These are phyloP conservation scores for Hypselothyrea guttata DNA, from an alignment of 2,888 invertebrate species.

Conservation along the genomic window DNA sequence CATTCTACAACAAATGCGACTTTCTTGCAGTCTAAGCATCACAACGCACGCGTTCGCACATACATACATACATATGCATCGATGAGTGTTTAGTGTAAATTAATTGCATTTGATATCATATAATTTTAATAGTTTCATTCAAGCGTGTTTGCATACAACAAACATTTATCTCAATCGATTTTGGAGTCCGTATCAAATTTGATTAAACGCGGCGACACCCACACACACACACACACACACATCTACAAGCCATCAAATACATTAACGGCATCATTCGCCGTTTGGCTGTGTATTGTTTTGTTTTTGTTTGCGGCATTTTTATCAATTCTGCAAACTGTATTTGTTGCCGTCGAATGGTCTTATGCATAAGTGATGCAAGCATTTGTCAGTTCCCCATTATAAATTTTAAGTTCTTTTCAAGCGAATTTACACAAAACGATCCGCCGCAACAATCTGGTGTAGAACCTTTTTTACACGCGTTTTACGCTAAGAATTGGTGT, in stretches of 20 bases:
- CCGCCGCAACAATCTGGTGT: too few species aligned
- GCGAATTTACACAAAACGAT: too few species aligned
- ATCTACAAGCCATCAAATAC: constrained; percentile 12
- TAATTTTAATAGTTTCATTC: constrained; percentile 34
- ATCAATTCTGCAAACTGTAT: constrained; percentile 27
- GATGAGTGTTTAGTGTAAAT: not conserved
- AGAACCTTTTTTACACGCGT: constrained; percentile 4
- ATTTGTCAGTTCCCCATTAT: not conserved
- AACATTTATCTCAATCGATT: constrained; percentile 53
- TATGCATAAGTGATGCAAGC: not conserved
- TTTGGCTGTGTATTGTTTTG: constrained; percentile 65
- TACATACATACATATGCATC: not conserved
- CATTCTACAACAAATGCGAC: not conserved
- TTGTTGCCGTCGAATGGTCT: constrained; percentile 3
- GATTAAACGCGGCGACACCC: constrained; percentile 43
- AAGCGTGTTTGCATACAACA: constrained; percentile 38
- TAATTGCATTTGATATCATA: constrained; percentile 32
- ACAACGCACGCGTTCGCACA: not conserved
- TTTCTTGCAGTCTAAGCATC: not conserved
- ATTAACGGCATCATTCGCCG: constrained; percentile 7
- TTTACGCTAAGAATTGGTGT: not conserved
- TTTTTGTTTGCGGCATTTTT: constrained; percentile 73
- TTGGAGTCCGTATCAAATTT: constrained; percentile 46
- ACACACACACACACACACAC: constrained; percentile 17
- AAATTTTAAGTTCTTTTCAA: too few species aligned